Conservation (phyloP, 2,797 vertebrate genomes). For the Enteromius fasciolatus region DNA sequence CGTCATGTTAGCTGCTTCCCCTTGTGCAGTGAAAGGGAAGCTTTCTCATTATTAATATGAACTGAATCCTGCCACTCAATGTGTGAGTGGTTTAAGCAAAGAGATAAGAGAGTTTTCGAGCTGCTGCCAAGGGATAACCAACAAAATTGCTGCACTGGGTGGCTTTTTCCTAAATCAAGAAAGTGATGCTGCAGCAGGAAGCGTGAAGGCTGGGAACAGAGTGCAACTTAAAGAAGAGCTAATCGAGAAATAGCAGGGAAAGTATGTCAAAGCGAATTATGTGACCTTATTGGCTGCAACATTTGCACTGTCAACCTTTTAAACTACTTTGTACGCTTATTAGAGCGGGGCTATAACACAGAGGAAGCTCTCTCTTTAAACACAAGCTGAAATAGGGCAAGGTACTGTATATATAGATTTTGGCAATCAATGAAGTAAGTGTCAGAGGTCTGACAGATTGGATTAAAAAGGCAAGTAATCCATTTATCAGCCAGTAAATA, state of each 20-base stretch:
- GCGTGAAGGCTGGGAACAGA: not conserved
- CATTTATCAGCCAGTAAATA: slow-evolving; percentile 31
- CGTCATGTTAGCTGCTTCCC: not conserved
- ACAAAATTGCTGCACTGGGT: slow-evolving; percentile 15
- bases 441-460: slow-evolving; percentile 2
- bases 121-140: slow-evolving; percentile 11
- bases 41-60: not conserved
- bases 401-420: slow-evolving; percentile 22
- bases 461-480: slow-evolving; percentile 54
- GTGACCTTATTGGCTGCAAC: slow-evolving; percentile 30
- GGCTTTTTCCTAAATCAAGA: slow-evolving; percentile 11
- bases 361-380: slow-evolving; percentile 7
- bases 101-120: slow-evolving; percentile 19
- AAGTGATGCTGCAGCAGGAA: slow-evolving; percentile 12
- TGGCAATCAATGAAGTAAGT: not conserved
- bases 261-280: slow-evolving; percentile 29
- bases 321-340: slow-evolving; percentile 34
- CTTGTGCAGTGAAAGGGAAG: not conserved
- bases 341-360: slow-evolving; percentile 7
- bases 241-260: not conserved
- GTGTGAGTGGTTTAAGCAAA: not conserved
- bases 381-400: not conserved
- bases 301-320: slow-evolving; percentile 28
- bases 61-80: slow-evolving; percentile 21
- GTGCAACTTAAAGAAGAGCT: not conserved